phyloP scores from a whole-genome alignment of 2,113 vertebrate species.

The Pomatorhinus ruficollis region DNA sequence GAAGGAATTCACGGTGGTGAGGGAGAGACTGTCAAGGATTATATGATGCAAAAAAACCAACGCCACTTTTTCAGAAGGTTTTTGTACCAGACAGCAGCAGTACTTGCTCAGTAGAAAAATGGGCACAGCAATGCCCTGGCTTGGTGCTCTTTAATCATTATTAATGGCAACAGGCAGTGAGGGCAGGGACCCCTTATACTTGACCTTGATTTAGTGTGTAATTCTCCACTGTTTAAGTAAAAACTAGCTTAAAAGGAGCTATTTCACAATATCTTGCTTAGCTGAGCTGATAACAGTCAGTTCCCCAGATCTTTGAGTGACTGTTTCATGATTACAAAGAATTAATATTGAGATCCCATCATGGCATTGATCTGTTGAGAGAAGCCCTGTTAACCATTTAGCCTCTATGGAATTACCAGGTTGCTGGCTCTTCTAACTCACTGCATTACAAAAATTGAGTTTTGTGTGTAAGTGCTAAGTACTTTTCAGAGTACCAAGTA shows the following conservation, averaged over 20 bases:
- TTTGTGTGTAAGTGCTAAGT: not conserved
- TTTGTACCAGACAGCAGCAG: not conserved
- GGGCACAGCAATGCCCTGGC: not conserved
- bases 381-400: not conserved
- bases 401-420: not conserved
- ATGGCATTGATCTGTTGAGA: not conserved
- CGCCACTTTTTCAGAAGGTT: not conserved
- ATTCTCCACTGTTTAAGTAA: not conserved
- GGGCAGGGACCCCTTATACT: fast-evolving
- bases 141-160: not conserved
- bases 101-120: not conserved
- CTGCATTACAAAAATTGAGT: not conserved
- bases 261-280: not conserved
- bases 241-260: not conserved
- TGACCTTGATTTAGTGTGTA: not conserved
- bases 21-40: not conserved
- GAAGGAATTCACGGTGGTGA: not conserved
- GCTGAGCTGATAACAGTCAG: not conserved
- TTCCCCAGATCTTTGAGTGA: not conserved
- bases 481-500: not conserved
- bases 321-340: not conserved
- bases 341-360: not conserved
- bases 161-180: not conserved
- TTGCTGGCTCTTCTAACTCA: not conserved
- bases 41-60: fast-evolving